These are phyloP conservation scores for Acleris cristana DNA, from an alignment of 2,888 invertebrate species.

Conservation along the genomic window DNA sequence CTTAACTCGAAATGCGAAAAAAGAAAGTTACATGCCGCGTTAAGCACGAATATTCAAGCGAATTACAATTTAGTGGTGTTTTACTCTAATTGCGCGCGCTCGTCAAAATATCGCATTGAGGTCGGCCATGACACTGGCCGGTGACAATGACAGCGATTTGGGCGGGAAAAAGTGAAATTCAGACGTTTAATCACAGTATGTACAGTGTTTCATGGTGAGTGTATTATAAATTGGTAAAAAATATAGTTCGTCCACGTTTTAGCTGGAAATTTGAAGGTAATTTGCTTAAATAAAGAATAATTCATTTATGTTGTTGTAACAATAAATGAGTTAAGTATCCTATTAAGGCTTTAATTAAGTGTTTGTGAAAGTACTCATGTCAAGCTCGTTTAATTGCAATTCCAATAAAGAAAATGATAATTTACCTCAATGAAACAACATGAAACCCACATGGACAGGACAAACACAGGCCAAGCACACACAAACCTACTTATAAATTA, in stretches of 20 bases:
- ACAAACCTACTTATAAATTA: too few relatives aligned
- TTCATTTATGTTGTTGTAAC: too few relatives aligned
- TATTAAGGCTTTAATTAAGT: too few relatives aligned
- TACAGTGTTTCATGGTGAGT: conserved; percentile 38
- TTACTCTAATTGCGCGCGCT: conserved; percentile 76
- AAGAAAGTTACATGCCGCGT: conserved; percentile 77
- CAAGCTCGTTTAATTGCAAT: too few relatives aligned
- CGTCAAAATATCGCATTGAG: conserved; percentile 66
- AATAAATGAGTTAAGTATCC: too few relatives aligned
- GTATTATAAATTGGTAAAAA: neutral
- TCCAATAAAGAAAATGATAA: too few relatives aligned
- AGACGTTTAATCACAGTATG: conserved; percentile 41
- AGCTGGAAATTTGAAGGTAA: too few relatives aligned
- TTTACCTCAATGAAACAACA: too few relatives aligned
- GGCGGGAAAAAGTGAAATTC: conserved; percentile 60
- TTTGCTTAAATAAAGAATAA: too few relatives aligned
- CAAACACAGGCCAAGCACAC: too few relatives aligned
- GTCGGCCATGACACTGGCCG: conserved; percentile 59
- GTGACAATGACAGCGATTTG: conserved; percentile 69
- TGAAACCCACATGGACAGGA: too few relatives aligned
- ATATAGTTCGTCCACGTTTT: neutral
- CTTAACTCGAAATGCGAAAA: conserved; percentile 59
- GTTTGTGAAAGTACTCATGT: too few relatives aligned
- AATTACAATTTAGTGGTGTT: conserved; percentile 76
- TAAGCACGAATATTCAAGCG: conserved; percentile 74